These are phyloP conservation scores for Byasa hedistus DNA, from an alignment of 2,888 invertebrate genomes.

Conservation along the genomic window DNA sequence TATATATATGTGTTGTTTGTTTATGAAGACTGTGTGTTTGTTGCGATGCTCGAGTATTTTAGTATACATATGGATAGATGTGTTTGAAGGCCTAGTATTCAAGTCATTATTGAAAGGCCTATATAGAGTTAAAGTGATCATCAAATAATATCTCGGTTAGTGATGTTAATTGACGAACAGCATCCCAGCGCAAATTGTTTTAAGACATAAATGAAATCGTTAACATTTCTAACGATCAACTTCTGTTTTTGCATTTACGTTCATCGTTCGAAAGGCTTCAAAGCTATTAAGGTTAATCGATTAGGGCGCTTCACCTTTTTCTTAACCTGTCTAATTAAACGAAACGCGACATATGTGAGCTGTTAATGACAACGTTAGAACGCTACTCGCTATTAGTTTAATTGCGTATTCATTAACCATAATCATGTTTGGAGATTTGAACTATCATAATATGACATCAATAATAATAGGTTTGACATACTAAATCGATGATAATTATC, in stretches of 20 bases:
- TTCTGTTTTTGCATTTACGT: constrained; percentile 10
- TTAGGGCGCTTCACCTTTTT: constrained; percentile 15
- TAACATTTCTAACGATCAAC: constrained; percentile 10
- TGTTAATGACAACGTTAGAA: constrained; percentile 3
- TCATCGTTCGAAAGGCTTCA: constrained; percentile 9
- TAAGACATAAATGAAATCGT: constrained; percentile 12
- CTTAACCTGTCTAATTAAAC: constrained; percentile 19
- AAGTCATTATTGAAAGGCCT: not conserved
- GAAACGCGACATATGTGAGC: constrained; percentile 1
- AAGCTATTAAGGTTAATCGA: constrained; percentile 26
- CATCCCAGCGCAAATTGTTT: constrained; percentile 13
- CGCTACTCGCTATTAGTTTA: not conserved
- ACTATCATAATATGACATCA: not conserved
- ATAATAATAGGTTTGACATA: too few relatives aligned
- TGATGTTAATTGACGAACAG: constrained; percentile 7
- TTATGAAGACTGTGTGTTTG: too few relatives aligned
- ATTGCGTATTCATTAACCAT: not conserved
- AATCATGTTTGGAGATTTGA: not conserved
- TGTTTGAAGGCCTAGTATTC: not conserved
- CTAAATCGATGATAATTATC: too few relatives aligned
- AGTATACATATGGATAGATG: too few relatives aligned
- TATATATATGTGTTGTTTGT: too few relatives aligned
- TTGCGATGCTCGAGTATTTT: not conserved
- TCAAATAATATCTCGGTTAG: not conserved
- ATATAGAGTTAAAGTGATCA: not conserved